Base-by-base conservation (phyloP, 2,113 vertebrate genomes). In the Corythoichthys haematopterus region DNA sequence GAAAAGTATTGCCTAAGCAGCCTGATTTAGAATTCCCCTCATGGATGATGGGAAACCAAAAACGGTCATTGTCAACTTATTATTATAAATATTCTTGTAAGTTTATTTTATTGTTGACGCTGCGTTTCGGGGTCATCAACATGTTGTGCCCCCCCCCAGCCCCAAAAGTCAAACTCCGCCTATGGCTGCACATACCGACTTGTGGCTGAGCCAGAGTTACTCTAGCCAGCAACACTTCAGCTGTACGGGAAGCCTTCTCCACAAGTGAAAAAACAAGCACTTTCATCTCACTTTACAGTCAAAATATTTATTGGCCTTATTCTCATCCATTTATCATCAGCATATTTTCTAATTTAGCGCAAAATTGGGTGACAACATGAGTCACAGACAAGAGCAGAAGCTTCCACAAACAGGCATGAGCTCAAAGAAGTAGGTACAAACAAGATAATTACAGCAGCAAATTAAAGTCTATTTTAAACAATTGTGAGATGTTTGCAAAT, bases 231-330 rank as follows among this genome's bases (percentile, higher is more conserved):
- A 75, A 86, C 79, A 75, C 76, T 51, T 20, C 15, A 1, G 69
- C 69, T 33, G 86, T 46, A 72, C 62, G 48, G 85, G 83, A 74
- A 80, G 67, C 68, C 82, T 75, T 77, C 77, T 89, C 81, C 52
- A 64, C 78, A 79, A 79, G 80, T 88, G 85, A 11, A 84, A 89
- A 90, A 92, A 91, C 80, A 90, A 89, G 79, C 85, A 85, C 64
- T 76, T 76, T 77, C 68, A 76, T 74, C 69, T 91, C 75, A 57
- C 66, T 88, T 89, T 87, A 90, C 85, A 72, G 66, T 68, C 69
- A 85, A 88, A 61, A 72, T 74, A 33, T 57, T 57, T 36, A 4
- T 35, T 57, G 75, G 71, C n/a, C 59, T 78, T 40, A 75, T 71
- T 65, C 65, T 58, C 55, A 57, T 70, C 51, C 65, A 11, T 55